A percentile compares a stretch with the other conserved stretches of the same genome.
Evolutionary conservation across 2,888 invertebrate species (phyloP).

Genomic region (Ichneumoninae sp.): DNA sequence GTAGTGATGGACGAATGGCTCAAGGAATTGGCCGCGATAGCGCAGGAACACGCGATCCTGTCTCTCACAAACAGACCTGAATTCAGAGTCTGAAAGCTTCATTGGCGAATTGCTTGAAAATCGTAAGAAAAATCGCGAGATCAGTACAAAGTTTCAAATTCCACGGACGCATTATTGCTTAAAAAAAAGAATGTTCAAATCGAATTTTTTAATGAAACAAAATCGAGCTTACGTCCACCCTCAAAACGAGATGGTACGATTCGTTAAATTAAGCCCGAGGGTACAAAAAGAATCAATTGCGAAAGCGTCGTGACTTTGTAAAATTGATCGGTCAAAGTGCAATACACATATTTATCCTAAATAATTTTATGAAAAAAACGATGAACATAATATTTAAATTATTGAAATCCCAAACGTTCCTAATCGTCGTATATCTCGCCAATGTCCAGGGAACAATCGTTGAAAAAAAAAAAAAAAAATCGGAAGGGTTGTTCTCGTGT

Average conservation of each 20-base stretch:
- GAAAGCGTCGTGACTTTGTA: constrained; percentile 33
- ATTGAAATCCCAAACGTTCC: constrained; percentile 61
- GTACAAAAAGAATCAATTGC: constrained; percentile 19
- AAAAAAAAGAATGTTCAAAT: not conserved
- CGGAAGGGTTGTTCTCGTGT: not conserved
- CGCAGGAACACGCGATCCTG: constrained; percentile 95
- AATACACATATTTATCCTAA: constrained; percentile 48
- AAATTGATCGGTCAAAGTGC: constrained; percentile 54
- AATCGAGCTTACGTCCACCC: constrained; percentile 58
- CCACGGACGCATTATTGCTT: not conserved
- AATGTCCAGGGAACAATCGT: constrained; percentile 63
- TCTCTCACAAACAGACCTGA: constrained; percentile 84
- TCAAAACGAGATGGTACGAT: constrained; percentile 42
- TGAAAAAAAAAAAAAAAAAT: constrained; percentile 9
- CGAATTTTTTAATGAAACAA: constrained; percentile 18
- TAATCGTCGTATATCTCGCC: constrained; percentile 57
- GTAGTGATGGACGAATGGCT: constrained; percentile 97
- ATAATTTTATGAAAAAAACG: constrained; percentile 29
- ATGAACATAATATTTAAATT: constrained; percentile 47
- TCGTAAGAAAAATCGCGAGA: constrained; percentile 5
- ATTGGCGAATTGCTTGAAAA: not conserved
- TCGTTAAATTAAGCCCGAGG: constrained; percentile 11
- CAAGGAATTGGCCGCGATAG: constrained; percentile 96
- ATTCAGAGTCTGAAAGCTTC: constrained; percentile 63
- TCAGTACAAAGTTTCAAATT: constrained; percentile 21